Evolutionary conservation across 2,113 vertebrate species (phyloP).

Genomic region (Chaenocephalus aceratus): DNA sequence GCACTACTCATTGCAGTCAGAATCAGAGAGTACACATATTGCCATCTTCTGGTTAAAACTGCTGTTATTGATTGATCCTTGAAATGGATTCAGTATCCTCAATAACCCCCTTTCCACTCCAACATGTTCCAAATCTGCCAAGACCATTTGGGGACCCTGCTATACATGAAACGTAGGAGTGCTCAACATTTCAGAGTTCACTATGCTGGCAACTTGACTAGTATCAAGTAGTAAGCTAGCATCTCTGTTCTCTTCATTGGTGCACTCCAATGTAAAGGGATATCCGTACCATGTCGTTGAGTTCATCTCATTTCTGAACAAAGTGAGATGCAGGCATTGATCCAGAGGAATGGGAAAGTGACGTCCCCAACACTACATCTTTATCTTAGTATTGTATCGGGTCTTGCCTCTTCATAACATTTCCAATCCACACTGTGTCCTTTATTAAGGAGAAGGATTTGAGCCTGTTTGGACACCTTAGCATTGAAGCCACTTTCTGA

Average conservation of each 20-base stretch:
- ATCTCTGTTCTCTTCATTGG: not conserved
- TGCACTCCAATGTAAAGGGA: not conserved
- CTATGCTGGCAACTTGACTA: too few species aligned
- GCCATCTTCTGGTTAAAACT: too few species aligned
- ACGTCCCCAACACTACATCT: not conserved
- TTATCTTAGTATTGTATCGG: not conserved
- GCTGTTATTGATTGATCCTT: too few species aligned
- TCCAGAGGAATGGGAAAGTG: not conserved
- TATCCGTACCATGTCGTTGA: not conserved
- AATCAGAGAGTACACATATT: too few species aligned
- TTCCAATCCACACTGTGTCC: not conserved
- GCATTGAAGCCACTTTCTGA: not conserved
- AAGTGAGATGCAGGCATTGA: not conserved
- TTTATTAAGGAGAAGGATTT: constrained; percentile 1
- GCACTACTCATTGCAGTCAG: too few species aligned
- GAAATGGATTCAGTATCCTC: too few species aligned
- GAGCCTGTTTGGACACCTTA: not conserved
- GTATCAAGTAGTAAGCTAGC: not conserved
- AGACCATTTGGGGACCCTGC: too few species aligned
- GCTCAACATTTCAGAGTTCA: too few species aligned
- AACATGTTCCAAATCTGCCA: too few species aligned
- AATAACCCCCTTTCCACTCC: too few species aligned
- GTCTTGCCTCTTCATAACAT: not conserved
- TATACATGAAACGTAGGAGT: too few species aligned
- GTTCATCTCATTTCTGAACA: not conserved